Conservation (phyloP, 2,797 vertebrate species). For the Falco naumanni region DNA sequence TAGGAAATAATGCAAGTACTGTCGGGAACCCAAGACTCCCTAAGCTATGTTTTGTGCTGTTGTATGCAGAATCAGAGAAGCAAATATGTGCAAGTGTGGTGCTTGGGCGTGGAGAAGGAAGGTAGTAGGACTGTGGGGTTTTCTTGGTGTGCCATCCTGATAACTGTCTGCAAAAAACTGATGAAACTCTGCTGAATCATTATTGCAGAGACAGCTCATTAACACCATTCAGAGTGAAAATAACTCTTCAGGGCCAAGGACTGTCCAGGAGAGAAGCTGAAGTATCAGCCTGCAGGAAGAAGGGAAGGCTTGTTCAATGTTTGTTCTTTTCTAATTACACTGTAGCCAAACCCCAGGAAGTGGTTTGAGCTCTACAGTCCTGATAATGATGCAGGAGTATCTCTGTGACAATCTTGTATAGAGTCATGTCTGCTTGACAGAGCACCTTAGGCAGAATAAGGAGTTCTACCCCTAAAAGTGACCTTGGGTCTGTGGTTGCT, state of each 20-base stretch:
- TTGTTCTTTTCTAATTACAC: not conserved
- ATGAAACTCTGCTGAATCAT: slow-evolving; percentile 32
- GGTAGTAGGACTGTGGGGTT: not conserved
- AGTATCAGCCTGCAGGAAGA: not conserved
- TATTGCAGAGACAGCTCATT: not conserved
- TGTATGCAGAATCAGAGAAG: not conserved
- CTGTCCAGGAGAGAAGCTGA: not conserved
- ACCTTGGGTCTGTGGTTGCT: not conserved
- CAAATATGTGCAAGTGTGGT: not conserved
- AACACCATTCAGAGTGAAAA: not conserved
- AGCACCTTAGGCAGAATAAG: not conserved
- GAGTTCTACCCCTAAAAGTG: not conserved
- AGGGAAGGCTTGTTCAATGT: not conserved
- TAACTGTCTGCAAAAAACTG: slow-evolving; percentile 13
- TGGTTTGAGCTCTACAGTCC: not conserved
- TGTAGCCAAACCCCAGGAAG: not conserved
- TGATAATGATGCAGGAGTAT: not conserved
- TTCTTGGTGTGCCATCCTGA: not conserved
- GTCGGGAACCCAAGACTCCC: not conserved
- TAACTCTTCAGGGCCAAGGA: not conserved
- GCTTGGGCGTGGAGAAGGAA: not conserved
- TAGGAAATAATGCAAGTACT: not conserved
- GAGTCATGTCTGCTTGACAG: not conserved
- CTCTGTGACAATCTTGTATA: not conserved
- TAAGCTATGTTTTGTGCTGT: not conserved